Conservation (phyloP, 2,888 invertebrate genomes). For the Agelastica alni region DNA sequence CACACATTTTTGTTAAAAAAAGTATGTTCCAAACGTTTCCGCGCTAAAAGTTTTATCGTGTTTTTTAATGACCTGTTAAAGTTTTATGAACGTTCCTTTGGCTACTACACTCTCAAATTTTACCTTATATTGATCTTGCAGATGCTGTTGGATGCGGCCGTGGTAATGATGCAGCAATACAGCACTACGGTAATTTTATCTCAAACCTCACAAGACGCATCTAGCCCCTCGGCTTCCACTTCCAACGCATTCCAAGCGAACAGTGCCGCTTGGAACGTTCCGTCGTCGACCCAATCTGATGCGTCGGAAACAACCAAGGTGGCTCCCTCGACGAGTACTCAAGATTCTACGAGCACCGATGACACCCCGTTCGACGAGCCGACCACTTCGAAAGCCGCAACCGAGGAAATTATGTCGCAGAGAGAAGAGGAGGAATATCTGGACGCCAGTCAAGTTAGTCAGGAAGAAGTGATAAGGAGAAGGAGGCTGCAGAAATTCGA, state of each 20-base stretch:
- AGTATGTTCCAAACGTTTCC: too few species aligned
- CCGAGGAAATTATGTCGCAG: too few species aligned
- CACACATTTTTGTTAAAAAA: too few species aligned
- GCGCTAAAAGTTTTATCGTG: too few species aligned
- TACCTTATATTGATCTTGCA: too few species aligned
- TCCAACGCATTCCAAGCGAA: background rate
- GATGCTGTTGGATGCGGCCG: slow-evolving; percentile 90
- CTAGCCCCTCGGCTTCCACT: slow-evolving; percentile 1
- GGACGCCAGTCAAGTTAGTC: slow-evolving; percentile 35
- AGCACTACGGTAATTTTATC: slow-evolving; percentile 66
- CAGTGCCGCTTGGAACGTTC: slow-evolving; percentile 8
- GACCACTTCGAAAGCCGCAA: slow-evolving; percentile 17
- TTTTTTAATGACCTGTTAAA: too few species aligned
- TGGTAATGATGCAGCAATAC: slow-evolving; percentile 94
- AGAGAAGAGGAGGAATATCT: background rate
- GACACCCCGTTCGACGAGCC: slow-evolving; percentile 15
- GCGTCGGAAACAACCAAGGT: slow-evolving; percentile 29
- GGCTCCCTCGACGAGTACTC: slow-evolving; percentile 26
- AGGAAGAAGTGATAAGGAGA: slow-evolving; percentile 73
- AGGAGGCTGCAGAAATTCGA: slow-evolving; percentile 76
- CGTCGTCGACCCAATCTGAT: slow-evolving; percentile 6
- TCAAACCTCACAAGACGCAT: slow-evolving; percentile 53
- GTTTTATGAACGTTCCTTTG: too few species aligned
- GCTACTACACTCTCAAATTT: too few species aligned
- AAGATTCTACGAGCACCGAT: slow-evolving; percentile 16